Evolutionary conservation across 30 jellyfish, hydroid and myxozoan genomes (phyloP).

Genomic region (Nemopilema nomurai): DNA sequence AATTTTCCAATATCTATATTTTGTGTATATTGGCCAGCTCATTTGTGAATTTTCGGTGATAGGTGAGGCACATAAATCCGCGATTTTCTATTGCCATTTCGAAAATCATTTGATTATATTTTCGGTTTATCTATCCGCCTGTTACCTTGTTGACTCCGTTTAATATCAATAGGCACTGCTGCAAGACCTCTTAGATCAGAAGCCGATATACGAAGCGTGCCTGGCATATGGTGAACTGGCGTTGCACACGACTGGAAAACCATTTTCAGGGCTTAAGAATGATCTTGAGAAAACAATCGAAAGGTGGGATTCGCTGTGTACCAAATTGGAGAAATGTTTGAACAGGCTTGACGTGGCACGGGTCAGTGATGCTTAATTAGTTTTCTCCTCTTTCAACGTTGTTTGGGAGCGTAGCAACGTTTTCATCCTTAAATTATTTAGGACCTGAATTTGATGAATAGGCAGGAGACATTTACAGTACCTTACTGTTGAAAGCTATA

Average conservation of each 20-base stretch:
- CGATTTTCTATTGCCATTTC: too few relatives aligned
- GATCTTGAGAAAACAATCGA: conserved; percentile 42
- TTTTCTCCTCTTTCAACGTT: background rate
- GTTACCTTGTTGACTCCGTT: too few relatives aligned
- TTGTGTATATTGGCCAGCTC: too few relatives aligned
- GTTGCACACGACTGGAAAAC: conserved; percentile 34
- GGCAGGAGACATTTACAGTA: too few relatives aligned
- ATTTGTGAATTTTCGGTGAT: too few relatives aligned
- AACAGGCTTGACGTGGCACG: conserved; percentile 62
- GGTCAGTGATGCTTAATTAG: conserved; percentile 36
- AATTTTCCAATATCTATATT: too few relatives aligned
- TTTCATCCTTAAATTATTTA: background rate
- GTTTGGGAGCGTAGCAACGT: background rate
- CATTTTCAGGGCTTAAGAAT: conserved; percentile 32
- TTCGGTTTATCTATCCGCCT: too few relatives aligned
- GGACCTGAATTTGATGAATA: background rate
- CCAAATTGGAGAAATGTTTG: conserved; percentile 69
- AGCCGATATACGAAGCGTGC: conserved; percentile 65
- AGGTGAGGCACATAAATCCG: too few relatives aligned
- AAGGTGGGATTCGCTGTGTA: conserved; percentile 80
- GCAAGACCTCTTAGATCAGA: conserved; percentile 59
- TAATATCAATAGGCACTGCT: conserved; percentile 27
- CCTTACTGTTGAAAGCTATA: too few relatives aligned
- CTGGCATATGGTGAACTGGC: conserved; percentile 77
- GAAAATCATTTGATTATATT: too few relatives aligned